A percentile compares a stretch with the other conserved stretches of the same genome.
Evolutionary conservation across 2,797 vertebrate genomes (phyloP).

Genomic region (Caiman crocodilus): DNA sequence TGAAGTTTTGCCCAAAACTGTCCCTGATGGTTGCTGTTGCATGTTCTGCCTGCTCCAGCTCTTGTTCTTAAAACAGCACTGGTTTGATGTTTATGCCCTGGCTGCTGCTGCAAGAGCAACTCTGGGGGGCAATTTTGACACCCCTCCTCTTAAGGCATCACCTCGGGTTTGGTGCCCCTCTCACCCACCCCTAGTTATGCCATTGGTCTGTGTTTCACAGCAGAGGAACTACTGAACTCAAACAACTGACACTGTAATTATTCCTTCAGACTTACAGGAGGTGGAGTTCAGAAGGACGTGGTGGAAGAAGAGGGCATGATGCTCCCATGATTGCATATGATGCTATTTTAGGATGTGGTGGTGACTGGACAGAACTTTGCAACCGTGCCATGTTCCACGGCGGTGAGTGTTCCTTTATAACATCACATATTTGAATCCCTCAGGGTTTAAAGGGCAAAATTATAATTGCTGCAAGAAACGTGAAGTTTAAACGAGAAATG

Average conservation of each 20-base stretch:
- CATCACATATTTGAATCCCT: rapidly evolving
- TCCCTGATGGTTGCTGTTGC: too few species aligned
- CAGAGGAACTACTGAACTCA: too few species aligned
- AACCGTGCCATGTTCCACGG: constrained; percentile 94
- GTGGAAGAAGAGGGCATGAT: constrained; percentile 92
- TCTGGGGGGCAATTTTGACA: too few species aligned
- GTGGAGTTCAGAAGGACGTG: constrained; percentile 97
- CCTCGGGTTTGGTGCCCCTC: too few species aligned
- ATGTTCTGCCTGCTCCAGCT: too few species aligned
- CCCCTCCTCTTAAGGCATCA: too few species aligned
- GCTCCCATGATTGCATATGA: constrained; percentile 99
- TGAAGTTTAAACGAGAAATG: rapidly evolving
- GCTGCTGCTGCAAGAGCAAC: neutral
- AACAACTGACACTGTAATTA: rapidly evolving
- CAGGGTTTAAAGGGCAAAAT: neutral
- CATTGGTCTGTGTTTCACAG: too few species aligned
- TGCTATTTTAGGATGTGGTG: constrained; percentile 89
- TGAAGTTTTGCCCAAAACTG: too few species aligned
- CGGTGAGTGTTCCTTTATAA: constrained; percentile 81
- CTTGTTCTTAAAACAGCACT: too few species aligned
- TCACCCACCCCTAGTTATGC: too few species aligned
- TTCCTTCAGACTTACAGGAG: constrained; percentile 86
- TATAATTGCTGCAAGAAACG: neutral
- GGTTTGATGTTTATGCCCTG: too few species aligned
- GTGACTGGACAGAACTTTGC: constrained; percentile 92